phyloP scores from a whole-genome alignment of 2,113 vertebrate genomes.

The Cnemophilus loriae region DNA sequence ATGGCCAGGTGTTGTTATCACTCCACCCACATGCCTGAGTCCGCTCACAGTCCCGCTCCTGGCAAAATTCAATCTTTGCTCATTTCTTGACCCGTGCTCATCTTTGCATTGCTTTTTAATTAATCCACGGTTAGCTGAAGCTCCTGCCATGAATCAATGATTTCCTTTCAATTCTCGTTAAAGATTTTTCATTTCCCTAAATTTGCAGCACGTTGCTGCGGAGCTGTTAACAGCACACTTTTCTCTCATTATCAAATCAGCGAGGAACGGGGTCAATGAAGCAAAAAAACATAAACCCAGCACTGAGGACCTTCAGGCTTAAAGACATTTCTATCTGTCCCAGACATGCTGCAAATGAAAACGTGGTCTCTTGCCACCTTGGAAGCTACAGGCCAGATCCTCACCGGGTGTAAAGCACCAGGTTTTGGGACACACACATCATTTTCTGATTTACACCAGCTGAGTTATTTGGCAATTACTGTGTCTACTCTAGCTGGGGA shows the following conservation, averaged over 20 bases:
- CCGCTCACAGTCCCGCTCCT: background rate
- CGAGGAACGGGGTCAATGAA: background rate
- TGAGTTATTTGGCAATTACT: background rate
- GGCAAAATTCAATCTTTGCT: conserved; percentile 52
- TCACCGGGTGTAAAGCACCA: background rate
- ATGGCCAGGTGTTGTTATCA: background rate
- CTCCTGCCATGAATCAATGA: conserved; percentile 35
- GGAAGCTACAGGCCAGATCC: background rate
- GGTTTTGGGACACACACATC: background rate
- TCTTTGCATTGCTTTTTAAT: conserved; percentile 50
- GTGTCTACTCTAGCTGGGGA: background rate
- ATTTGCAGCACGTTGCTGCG: background rate
- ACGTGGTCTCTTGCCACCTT: background rate
- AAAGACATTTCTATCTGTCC: background rate
- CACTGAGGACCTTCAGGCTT: background rate
- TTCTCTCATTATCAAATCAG: conserved; percentile 35
- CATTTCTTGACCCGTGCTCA: background rate
- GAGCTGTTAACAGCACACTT: conserved; percentile 8
- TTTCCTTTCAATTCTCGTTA: conserved; percentile 62
- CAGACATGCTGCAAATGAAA: background rate
- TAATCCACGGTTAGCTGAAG: conserved; percentile 41
- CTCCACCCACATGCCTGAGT: background rate
- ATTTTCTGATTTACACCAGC: background rate
- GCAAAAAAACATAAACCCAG: background rate
- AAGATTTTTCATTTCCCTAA: conserved; percentile 58